Conservation (phyloP, 2,888 invertebrate species). For the Aphidius colemani region DNA sequence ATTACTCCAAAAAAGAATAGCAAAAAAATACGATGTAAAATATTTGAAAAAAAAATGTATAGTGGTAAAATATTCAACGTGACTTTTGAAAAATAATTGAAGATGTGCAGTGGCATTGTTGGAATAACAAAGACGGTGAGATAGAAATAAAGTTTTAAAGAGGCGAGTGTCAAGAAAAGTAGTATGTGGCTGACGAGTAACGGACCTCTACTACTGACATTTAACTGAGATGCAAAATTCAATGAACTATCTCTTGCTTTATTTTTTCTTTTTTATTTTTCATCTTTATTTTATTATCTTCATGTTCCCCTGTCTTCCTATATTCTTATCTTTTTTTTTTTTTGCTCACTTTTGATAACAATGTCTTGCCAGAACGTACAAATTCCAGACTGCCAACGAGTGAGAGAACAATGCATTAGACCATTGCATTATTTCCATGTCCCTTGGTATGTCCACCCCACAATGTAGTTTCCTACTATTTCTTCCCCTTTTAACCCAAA, state of each 20-base stretch:
- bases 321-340: too few relatives aligned
- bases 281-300: too few relatives aligned
- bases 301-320: too few relatives aligned
- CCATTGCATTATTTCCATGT: constrained; percentile 5
- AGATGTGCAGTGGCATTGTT: neutral
- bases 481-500: neutral
- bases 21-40: too few relatives aligned
- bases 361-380: constrained; percentile 2
- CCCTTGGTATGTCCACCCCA: constrained; percentile 12
- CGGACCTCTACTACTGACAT: too few relatives aligned
- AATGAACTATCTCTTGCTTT: too few relatives aligned
- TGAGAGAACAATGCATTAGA: constrained; percentile 5
- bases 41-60: neutral
- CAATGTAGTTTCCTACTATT: neutral
- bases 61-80: neutral
- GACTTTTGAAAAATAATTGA: neutral
- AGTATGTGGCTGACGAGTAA: too few relatives aligned
- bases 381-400: neutral
- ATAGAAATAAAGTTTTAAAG: too few relatives aligned
- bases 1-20: too few relatives aligned
- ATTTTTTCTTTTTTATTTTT: too few relatives aligned
- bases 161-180: too few relatives aligned
- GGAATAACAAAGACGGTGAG: neutral
- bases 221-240: too few relatives aligned
- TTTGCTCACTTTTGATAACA: constrained; percentile 1